Base-by-base conservation (phyloP, 2,113 vertebrate genomes). In the Cololabis saira region DNA sequence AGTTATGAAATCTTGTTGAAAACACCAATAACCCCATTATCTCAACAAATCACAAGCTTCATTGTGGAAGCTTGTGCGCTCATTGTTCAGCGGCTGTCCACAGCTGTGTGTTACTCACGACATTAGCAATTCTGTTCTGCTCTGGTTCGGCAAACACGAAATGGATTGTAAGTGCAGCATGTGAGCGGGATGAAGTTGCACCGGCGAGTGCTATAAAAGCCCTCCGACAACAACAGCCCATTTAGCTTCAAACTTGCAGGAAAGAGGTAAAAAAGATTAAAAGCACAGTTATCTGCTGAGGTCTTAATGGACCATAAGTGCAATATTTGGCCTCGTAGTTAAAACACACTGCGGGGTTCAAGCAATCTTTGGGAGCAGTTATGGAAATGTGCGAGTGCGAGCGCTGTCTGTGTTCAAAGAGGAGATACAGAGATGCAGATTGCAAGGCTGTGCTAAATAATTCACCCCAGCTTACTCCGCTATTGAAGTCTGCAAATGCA, bases 391-490 rank as follows among this genome's bases (percentile, higher is more conserved):
- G 17, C n/a, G 18, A 30, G 59, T 48, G 44, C 8, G 18, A 56
- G 64, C 17, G 0, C 56, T 49, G 54, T 55, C 68, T 44, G 21
- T 44, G 45, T 71, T 69, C 30, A 16, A 74, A 55, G 72, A 78
- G 72, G 56, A 71, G 76, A 73, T 64, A 71, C 47, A 70, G 80
- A 53, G 75, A 87, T 84, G 80, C 72, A 68, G 70, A 60, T 88
- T 84, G 85, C 73, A 61, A 78, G 81, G 81, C 51, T 68, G 48
- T 76, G 74, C 64, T 91, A 74, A 91, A 90, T 91, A 89, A 91
- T 91, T 89, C 82, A 90, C 80, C 69, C 33, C 62, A 67, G 67
- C 71, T 61, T 82, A 75, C 87, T 87, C 68, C 59, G 44, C 61
- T 81, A 58, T 58, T 54, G 61, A 72, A 51, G 82, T 59, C 54